Conservation (phyloP, 2,113 vertebrate species). For the Chionodraco myersi region DNA sequence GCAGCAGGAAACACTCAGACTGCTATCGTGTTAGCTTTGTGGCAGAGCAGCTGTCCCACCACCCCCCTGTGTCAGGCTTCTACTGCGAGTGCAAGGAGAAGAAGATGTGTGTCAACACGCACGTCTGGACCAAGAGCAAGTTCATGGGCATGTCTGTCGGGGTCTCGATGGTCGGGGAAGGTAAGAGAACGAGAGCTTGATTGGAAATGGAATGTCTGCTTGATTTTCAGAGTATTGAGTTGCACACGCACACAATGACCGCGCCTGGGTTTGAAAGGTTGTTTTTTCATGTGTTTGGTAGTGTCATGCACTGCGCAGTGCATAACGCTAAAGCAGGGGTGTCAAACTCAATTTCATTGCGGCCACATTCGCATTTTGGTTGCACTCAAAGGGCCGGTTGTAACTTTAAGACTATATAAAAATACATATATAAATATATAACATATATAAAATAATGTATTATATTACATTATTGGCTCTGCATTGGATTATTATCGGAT, state of each 20-base stretch:
- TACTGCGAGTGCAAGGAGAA: conserved; percentile 95
- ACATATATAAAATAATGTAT: too few relatives aligned
- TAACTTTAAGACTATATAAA: too few relatives aligned
- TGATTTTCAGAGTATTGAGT: background rate
- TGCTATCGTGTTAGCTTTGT: conserved; percentile 90
- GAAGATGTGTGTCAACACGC: conserved; percentile 89
- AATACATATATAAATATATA: too few relatives aligned
- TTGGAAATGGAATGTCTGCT: background rate
- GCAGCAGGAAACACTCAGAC: conserved; percentile 2
- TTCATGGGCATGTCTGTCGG: conserved; percentile 96
- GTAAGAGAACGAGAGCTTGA: conserved; percentile 72
- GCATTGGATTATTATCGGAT: too few relatives aligned
- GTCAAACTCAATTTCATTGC: too few relatives aligned
- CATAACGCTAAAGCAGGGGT: background rate
- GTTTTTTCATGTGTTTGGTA: background rate
- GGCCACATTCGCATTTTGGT: too few relatives aligned
- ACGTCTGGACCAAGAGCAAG: conserved; percentile 97
- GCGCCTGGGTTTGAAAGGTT: too few relatives aligned
- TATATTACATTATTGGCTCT: too few relatives aligned
- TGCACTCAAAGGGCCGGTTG: too few relatives aligned
- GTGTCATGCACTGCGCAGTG: background rate
- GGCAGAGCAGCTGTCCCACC: conserved; percentile 94
- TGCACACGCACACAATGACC: background rate
- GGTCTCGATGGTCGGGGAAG: conserved; percentile 95
- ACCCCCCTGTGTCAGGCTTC: conserved; percentile 92